phyloP scores from a whole-genome alignment of 35 echinoderm and acorn worm genomes.

The Ophiothrix spiculata region DNA sequence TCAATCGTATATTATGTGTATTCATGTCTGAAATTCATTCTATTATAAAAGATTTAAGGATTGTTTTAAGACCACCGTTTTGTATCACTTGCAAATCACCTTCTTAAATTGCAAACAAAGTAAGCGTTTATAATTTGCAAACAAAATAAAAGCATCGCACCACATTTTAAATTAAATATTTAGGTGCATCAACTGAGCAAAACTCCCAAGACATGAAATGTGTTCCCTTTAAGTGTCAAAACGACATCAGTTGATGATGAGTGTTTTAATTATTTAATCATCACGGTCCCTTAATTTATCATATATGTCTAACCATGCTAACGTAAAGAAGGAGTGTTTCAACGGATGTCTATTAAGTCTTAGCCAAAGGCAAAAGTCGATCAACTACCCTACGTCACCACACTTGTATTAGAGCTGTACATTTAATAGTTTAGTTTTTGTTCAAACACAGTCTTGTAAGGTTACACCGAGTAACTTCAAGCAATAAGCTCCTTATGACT shows the following conservation, averaged over 20 bases:
- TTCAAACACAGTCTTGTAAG: not conserved
- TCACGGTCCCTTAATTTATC: not conserved
- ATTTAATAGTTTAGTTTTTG: not conserved
- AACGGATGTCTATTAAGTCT: not conserved
- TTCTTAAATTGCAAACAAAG: no score
- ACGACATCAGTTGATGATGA: not conserved
- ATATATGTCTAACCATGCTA: not conserved
- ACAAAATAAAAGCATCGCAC: no score
- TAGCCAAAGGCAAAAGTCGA: not conserved
- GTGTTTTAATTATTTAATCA: conserved; percentile 2
- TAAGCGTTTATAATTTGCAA: no score
- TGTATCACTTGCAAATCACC: no score
- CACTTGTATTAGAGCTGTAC: not conserved
- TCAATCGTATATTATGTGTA: no score
- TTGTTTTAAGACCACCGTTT: no score
- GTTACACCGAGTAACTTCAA: not conserved
- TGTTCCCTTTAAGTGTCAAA: no score
- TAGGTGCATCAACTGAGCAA: no score
- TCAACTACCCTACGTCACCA: not conserved
- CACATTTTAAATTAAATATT: no score
- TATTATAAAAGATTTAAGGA: no score
- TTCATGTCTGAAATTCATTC: no score
- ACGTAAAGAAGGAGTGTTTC: not conserved
- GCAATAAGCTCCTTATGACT: not conserved
- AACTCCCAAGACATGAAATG: no score